These are phyloP conservation scores for Athalia cordata DNA, from an alignment of 2,888 invertebrate genomes.

Conservation along the genomic window DNA sequence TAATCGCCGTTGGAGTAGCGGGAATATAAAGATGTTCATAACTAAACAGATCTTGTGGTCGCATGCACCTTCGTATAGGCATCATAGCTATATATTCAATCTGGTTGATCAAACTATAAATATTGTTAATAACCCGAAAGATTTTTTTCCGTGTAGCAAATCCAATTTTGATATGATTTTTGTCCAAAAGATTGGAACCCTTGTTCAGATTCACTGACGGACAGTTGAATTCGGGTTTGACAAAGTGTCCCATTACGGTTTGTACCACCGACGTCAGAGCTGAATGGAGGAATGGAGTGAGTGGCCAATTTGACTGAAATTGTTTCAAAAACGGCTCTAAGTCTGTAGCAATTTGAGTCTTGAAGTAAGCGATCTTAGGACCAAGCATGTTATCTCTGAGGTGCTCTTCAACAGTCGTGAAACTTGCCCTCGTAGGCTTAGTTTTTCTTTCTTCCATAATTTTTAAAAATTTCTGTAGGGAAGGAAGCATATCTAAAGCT, in stretches of 20 bases:
- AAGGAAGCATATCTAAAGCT: no score
- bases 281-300: conserved; percentile 46
- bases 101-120: no score
- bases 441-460: conserved; percentile 38
- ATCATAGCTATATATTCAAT: no score
- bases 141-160: no score
- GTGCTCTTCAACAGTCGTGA: conserved; percentile 5
- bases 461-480: conserved; percentile 37
- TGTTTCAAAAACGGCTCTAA: conserved; percentile 45
- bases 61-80: no score
- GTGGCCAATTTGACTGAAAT: conserved; percentile 43
- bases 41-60: no score
- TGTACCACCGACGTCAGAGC: conserved; percentile 33
- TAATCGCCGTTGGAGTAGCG: no score
- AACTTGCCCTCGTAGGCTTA: conserved; percentile 26
- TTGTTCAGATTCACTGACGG: neutral
- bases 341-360: conserved; percentile 42
- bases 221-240: neutral
- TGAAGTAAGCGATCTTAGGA: conserved; percentile 46
- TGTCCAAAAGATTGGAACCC: conserved; percentile 13
- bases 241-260: conserved; percentile 9
- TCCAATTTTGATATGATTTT: neutral
- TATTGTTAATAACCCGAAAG: no score
- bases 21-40: no score
- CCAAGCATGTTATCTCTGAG: conserved; percentile 41